Conservation (phyloP, 2,888 invertebrate genomes). For the Loripinus fragilis region DNA sequence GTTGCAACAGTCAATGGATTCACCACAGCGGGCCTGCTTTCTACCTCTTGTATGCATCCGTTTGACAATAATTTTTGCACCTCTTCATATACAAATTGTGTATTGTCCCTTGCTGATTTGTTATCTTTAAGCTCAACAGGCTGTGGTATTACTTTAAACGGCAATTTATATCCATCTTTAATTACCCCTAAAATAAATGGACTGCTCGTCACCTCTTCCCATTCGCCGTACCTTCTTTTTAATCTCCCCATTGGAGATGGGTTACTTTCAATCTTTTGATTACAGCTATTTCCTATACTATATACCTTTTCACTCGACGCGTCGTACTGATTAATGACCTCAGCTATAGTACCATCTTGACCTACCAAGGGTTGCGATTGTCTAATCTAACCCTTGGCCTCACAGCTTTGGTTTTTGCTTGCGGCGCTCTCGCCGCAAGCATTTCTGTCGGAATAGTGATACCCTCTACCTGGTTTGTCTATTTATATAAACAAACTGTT, state of each 20-base stretch:
- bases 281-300: background rate
- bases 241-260: conserved; percentile 7
- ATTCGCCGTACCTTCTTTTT: background rate
- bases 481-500: too few relatives aligned
- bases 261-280: background rate
- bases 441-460: too few relatives aligned
- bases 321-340: background rate
- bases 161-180: conserved; percentile 3
- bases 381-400: too few relatives aligned
- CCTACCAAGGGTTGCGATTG: too few relatives aligned
- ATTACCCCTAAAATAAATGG: background rate
- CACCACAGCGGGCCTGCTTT: background rate
- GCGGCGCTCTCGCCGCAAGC: too few relatives aligned
- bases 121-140: background rate
- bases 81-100: background rate
- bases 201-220: background rate
- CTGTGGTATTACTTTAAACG: conserved; percentile 6
- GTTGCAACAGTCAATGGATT: conserved; percentile 18
- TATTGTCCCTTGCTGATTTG: conserved; percentile 17
- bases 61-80: background rate
- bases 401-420: too few relatives aligned
- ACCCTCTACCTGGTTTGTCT: too few relatives aligned
- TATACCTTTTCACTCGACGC: background rate
- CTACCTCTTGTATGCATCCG: background rate
- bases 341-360: background rate